Evolutionary conservation across 2,888 invertebrate species (phyloP), one percentile per base, ranked within the genome.

Genomic region (Leucoma salicis): DNA sequence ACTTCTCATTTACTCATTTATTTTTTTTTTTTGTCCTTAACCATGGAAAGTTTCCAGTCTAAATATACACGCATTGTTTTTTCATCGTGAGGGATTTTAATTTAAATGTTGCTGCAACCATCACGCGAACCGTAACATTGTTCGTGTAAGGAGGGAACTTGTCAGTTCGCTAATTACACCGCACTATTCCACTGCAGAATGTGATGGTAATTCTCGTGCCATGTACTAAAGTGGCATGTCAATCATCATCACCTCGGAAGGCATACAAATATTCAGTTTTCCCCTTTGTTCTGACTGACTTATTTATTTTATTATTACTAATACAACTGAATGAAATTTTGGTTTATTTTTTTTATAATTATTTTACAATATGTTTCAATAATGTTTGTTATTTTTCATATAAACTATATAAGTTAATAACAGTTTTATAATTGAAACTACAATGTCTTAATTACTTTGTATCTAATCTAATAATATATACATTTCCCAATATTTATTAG

Each of bases 261-360:
- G 82, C 78, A 74, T 64, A 86, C 88, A 87, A 82, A 85, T 89
- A 88, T 89, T 87, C 88, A 83, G 85, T 77, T 69, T 87, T 88
- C 88, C 87, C 86, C 85, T 68, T 54, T 54, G 65, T 64, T 54
- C 50, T 61, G 77, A 77, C 75, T 80, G 80, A 71, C 76, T 57
- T 60, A 40, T 50, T 53, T 35, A 43, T 27, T 14, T 18, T 21
- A 12, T 12, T 11, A 27, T 29, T 10, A 15, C 31, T 18, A 16
- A 14, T 11, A 27, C 27, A 35, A 14, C 14, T 11, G 14, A 12
- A 25, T 3, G n/a, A 15, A 14, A 14, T 25, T 15, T 11, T 14
- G 5, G 13, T 25, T 34, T 24, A 5, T 11, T 18, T 33, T 14
- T 18, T 33, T 18, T 12, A 7, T 33, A 11, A 10, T 12, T 8